phyloP scores from a whole-genome alignment of 2,888 invertebrate species.

The Exephanes ischioxanthus region DNA sequence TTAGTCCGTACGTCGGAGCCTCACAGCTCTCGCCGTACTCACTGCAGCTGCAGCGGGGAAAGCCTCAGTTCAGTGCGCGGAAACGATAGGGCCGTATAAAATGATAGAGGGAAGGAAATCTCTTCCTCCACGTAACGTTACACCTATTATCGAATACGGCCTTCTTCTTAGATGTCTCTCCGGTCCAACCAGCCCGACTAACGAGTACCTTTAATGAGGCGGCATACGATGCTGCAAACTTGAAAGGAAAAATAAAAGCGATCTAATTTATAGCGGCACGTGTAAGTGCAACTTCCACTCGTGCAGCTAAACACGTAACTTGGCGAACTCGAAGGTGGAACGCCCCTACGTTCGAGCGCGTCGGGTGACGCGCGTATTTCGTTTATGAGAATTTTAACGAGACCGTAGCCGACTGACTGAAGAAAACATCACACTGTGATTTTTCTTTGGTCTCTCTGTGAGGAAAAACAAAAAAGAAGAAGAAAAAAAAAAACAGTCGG shows the following conservation, averaged over 20 bases:
- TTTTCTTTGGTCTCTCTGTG: slow-evolving; percentile 19
- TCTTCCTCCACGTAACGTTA: slow-evolving; percentile 47
- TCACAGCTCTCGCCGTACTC: neutral
- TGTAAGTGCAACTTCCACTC: neutral
- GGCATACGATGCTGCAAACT: slow-evolving; percentile 29
- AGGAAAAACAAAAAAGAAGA: slow-evolving; percentile 26
- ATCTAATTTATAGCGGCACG: slow-evolving; percentile 5
- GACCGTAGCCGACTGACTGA: slow-evolving; percentile 6
- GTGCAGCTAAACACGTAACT: neutral
- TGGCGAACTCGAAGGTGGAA: neutral
- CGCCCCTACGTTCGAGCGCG: neutral
- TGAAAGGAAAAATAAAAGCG: slow-evolving; percentile 37
- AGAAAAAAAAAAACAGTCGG: slow-evolving; percentile 9
- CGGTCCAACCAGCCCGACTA: neutral
- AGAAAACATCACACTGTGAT: slow-evolving; percentile 8
- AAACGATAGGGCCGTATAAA: slow-evolving; percentile 13
- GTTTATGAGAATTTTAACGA: slow-evolving; percentile 6
- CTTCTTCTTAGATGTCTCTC: slow-evolving; percentile 26
- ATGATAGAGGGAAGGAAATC: neutral
- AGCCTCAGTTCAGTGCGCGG: neutral
- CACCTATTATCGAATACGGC: slow-evolving; percentile 44
- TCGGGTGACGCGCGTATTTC: slow-evolving; percentile 4
- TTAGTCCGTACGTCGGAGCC: neutral
- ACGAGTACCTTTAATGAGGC: slow-evolving; percentile 52
- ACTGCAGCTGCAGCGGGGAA: neutral